These are phyloP conservation scores for Orchesellides sinensis DNA, from an alignment of 2,888 invertebrate genomes.

Conservation along the genomic window DNA sequence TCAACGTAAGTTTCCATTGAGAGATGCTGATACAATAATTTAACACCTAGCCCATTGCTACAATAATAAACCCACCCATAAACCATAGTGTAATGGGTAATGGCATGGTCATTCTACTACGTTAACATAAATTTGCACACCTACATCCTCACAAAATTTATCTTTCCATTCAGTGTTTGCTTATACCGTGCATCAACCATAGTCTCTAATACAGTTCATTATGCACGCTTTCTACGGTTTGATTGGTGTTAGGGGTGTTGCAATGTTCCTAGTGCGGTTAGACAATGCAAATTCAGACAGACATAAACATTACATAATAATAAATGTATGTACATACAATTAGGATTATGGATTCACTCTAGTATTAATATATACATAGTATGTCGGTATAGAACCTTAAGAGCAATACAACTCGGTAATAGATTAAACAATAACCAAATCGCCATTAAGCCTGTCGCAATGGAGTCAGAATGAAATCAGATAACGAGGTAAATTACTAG, in stretches of 20 bases:
- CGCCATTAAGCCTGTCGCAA: slow-evolving; percentile 57
- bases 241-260: slow-evolving; percentile 44
- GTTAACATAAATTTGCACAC: slow-evolving; percentile 67
- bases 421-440: slow-evolving; percentile 59
- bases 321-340: not conserved
- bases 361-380: not conserved
- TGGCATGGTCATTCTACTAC: slow-evolving; percentile 61
- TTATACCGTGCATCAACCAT: slow-evolving; percentile 6
- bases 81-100: slow-evolving; percentile 59
- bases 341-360: no score
- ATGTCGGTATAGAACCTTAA: not conserved
- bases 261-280: no score
- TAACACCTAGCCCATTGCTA: slow-evolving; percentile 55
- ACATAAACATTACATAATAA: not conserved
- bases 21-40: slow-evolving; percentile 38
- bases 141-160: slow-evolving; percentile 44
- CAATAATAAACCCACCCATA: slow-evolving; percentile 62
- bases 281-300: slow-evolving; percentile 23
- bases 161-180: not conserved
- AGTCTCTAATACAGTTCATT: slow-evolving; percentile 29
- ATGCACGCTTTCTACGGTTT: slow-evolving; percentile 39
- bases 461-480: slow-evolving; percentile 58
- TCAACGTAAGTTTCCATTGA: slow-evolving; percentile 15
- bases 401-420: slow-evolving; percentile 3
- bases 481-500: slow-evolving; percentile 56